Conservation (phyloP, 1,140 invertebrate genomes). For the Sycobia sp. region DNA sequence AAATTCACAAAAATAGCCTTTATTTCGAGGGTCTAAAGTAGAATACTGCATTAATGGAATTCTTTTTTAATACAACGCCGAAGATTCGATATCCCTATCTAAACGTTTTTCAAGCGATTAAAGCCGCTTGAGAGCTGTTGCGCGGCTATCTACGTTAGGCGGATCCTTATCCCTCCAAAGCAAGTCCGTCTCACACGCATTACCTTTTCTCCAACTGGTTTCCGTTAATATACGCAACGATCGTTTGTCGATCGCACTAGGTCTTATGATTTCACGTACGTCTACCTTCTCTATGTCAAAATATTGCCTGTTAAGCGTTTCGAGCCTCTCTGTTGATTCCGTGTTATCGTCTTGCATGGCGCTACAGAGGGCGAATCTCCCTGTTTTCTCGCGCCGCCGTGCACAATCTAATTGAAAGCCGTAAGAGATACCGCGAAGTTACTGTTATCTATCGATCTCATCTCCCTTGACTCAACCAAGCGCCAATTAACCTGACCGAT, state of each 20-base stretch:
- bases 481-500: slow-evolving; percentile 14
- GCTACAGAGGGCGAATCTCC: neutral
- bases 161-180: neutral
- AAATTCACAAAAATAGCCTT: no score
- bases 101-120: neutral
- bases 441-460: neutral
- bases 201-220: neutral
- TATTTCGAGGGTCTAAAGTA: no score
- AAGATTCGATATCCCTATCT: neutral
- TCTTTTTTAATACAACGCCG: neutral
- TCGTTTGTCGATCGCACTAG: neutral
- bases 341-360: neutral
- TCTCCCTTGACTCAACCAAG: neutral
- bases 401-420: neutral
- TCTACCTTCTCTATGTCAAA: neutral
- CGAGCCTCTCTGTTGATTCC: neutral
- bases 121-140: neutral
- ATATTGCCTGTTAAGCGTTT: neutral
- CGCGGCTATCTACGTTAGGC: neutral
- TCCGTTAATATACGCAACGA: neutral
- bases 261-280: neutral
- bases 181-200: neutral
- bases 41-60: no score
- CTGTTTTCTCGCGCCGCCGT: neutral
- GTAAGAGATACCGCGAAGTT: neutral